Base-by-base conservation (phyloP, 2,797 vertebrate species). In the Kryptopterus vitreolus region DNA sequence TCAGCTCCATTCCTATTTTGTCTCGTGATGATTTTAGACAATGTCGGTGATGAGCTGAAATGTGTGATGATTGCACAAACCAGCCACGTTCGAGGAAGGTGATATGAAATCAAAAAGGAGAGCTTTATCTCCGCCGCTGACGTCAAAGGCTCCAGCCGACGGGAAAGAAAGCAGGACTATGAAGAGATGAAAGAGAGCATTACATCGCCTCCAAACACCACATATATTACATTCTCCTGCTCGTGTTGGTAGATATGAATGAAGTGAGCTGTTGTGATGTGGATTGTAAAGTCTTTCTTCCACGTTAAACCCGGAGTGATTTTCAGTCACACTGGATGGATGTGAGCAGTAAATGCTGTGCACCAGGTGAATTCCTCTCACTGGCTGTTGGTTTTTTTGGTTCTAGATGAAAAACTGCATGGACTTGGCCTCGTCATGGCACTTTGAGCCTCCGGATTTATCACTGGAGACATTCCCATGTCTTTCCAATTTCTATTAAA, bases 1-100 rank as follows among this genome's bases (percentile, higher is more conserved):
- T 71, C 26, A 55, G 6, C 50, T 55, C 33, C 29, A 55, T 72
- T 72, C n/a, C n/a, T n/a, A n/a, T n/a, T n/a, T n/a, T n/a, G n/a
- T n/a, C n/a, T n/a, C n/a, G n/a, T n/a, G n/a, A 43, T n/a, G 46
- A 15, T 70, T 70, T 70, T 70, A 16, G 15, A 18, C 16, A 70
- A 70, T 10, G 68, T 50, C 10, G 12, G 16, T 69, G 8, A 70
- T 52, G 3, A 71, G 10, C 15, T 70, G 20, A 53, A 71, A 73
- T 57, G 31, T 58, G 13, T 57, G 22, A 26, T 55, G 33, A 57
- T 38, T n/a, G 13, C 53, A 57, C n/a, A 53, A 57, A 73, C 38
- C 3, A 55, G 12, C n/a, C 20, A 72, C 1, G 20, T 16, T 52
- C 35, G 20, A 9, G 46, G 8, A 69, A 46, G 38, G 29, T 18